Conservation (phyloP, 2,113 vertebrate genomes). For the Anser cygnoides region DNA sequence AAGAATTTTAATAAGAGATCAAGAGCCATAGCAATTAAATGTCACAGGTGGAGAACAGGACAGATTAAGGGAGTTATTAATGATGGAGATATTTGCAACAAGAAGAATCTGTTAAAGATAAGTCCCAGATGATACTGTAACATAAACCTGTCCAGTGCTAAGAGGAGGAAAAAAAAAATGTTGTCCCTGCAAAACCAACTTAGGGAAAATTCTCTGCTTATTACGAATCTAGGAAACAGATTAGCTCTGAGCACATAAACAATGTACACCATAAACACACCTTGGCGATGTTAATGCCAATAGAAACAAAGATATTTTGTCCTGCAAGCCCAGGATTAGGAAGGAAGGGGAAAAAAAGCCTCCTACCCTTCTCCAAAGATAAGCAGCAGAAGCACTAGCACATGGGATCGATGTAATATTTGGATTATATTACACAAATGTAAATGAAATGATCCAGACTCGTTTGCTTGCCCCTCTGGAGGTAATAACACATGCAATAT, state of each 20-base stretch:
- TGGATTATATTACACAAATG: background rate
- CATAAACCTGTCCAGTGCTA: background rate
- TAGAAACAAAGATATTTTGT: background rate
- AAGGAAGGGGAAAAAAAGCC: background rate
- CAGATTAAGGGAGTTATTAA: constrained; percentile 23
- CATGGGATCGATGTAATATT: background rate
- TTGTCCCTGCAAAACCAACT: background rate
- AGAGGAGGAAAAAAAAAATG: background rate
- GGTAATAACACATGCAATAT: background rate
- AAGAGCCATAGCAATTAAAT: constrained; percentile 13
- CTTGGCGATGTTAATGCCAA: background rate
- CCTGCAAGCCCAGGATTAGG: background rate
- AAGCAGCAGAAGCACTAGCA: background rate
- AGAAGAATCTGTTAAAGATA: background rate
- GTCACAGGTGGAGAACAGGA: background rate
- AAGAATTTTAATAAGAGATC: constrained; percentile 18
- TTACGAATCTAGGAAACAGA: background rate
- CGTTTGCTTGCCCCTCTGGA: background rate
- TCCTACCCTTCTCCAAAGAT: background rate
- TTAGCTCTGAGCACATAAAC: background rate
- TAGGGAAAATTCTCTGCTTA: background rate
- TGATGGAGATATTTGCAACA: background rate
- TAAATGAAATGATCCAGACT: background rate
- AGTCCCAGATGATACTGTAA: background rate
- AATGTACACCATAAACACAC: background rate